A percentile compares a stretch with the other conserved stretches of the same genome.
Evolutionary conservation across 1,140 invertebrate species (phyloP).

Genomic region (Drosophila asahinai): DNA sequence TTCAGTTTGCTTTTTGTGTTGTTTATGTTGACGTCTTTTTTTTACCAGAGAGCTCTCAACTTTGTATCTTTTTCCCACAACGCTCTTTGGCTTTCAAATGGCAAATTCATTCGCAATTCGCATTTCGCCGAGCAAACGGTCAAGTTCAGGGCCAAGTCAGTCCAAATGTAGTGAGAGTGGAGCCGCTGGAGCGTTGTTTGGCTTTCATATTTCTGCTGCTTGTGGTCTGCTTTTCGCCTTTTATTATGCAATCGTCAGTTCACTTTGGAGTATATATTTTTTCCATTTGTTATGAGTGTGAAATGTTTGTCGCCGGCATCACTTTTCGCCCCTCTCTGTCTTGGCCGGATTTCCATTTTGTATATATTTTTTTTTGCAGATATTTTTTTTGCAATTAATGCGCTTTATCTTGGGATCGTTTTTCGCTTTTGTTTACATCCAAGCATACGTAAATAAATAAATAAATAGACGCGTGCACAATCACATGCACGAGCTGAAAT

Average conservation of each 20-base stretch:
- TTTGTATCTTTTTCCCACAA: slow-evolving; percentile 29
- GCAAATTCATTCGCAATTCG: slow-evolving; percentile 42
- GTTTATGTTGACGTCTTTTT: slow-evolving; percentile 15
- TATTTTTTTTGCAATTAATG: slow-evolving; percentile 70
- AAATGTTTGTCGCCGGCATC: slow-evolving; percentile 39
- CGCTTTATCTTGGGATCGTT: slow-evolving; percentile 62
- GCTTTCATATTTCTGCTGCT: slow-evolving; percentile 37
- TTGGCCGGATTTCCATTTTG: slow-evolving; percentile 7
- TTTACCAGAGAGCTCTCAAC: slow-evolving; percentile 6
- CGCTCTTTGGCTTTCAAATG: slow-evolving; percentile 34
- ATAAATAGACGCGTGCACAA: slow-evolving; percentile 55
- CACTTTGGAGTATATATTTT: slow-evolving; percentile 15
- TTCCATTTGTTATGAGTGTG: slow-evolving; percentile 42
- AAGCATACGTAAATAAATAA: slow-evolving; percentile 74
- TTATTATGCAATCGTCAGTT: slow-evolving; percentile 34
- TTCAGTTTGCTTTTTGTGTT: neutral
- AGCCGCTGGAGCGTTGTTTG: slow-evolving; percentile 27
- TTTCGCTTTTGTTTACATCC: slow-evolving; percentile 73
- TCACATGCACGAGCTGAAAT: slow-evolving; percentile 13
- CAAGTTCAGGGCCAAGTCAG: slow-evolving; percentile 72
- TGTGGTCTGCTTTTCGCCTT: slow-evolving; percentile 8
- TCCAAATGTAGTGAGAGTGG: slow-evolving; percentile 26
- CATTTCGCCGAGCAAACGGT: slow-evolving; percentile 42
- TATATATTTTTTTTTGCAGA: slow-evolving; percentile 14
- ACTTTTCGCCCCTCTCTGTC: slow-evolving; percentile 17